Conservation (phyloP, 2,888 invertebrate genomes). For the Esperia sulphurella region DNA sequence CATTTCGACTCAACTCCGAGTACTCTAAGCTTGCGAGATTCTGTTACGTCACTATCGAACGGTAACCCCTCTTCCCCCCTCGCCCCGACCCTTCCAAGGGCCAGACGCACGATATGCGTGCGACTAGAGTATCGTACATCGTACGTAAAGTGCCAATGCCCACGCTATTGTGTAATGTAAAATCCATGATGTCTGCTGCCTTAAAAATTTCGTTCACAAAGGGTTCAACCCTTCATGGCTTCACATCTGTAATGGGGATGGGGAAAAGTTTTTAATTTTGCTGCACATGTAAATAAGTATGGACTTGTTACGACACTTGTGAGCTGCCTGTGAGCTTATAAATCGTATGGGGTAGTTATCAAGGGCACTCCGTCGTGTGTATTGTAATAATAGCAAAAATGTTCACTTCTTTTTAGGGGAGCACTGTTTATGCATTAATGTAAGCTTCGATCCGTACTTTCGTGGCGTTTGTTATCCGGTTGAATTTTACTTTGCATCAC, state of each 20-base stretch:
- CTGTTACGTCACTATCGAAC: conserved; percentile 66
- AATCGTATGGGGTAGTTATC: conserved; percentile 69
- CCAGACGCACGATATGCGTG: conserved; percentile 39
- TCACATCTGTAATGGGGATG: conserved; percentile 60
- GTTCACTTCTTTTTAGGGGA: conserved; percentile 56
- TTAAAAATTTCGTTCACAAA: conserved; percentile 61
- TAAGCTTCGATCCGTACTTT: conserved; percentile 20
- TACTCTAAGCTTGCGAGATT: conserved; percentile 57
- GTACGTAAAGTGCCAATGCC: conserved; percentile 47
- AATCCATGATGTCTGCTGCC: conserved; percentile 53
- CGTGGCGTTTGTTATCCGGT: conserved; percentile 2
- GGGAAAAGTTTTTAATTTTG: conserved; percentile 68
- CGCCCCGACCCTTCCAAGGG: conserved; percentile 25
- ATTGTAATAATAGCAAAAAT: conserved; percentile 71
- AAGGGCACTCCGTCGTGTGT: conserved; percentile 68
- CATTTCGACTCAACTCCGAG: conserved; percentile 23
- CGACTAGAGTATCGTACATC: conserved; percentile 24
- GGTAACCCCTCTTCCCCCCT: conserved; percentile 37
- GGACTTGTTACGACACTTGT: conserved; percentile 76
- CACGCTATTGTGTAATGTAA: conserved; percentile 50
- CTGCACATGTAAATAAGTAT: conserved; percentile 73
- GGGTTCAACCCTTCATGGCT: conserved; percentile 78
- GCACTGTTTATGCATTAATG: conserved; percentile 34
- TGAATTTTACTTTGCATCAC: conserved; percentile 5
- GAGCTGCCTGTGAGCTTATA: conserved; percentile 30